Conservation (phyloP, 2,113 vertebrate genomes). For the Probosciger aterrimus region DNA sequence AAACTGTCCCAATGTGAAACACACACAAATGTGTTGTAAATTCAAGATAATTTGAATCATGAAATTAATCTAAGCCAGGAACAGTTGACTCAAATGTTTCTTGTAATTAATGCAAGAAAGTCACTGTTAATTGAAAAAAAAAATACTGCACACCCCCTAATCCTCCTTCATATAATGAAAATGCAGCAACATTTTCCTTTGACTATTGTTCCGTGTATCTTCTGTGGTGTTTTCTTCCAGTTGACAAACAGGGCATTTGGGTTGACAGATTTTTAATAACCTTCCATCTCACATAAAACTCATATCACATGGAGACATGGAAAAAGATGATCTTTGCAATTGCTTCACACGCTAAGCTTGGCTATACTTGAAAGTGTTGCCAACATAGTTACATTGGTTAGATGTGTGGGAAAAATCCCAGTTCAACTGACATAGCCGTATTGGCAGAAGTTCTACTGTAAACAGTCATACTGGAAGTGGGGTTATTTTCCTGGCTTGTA, state of each 20-base stretch:
- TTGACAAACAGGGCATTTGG: background rate
- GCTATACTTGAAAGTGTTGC: background rate
- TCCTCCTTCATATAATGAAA: background rate
- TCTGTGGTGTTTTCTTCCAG: slow-evolving; percentile 19
- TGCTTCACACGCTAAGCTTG: background rate
- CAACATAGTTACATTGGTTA: background rate
- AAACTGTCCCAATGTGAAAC: slow-evolving; percentile 37
- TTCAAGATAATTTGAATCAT: slow-evolving; percentile 54
- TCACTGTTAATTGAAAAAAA: background rate
- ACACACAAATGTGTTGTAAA: slow-evolving; percentile 48
- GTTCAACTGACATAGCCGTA: background rate
- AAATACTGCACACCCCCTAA: background rate
- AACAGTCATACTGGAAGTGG: background rate
- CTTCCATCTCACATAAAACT: background rate
- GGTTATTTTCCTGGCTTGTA: background rate
- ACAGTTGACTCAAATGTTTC: slow-evolving; percentile 52
- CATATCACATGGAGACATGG: background rate
- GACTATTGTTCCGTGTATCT: slow-evolving; percentile 26
- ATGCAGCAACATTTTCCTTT: background rate
- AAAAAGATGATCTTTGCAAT: slow-evolving; percentile 16
- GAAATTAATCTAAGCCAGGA: slow-evolving; percentile 39
- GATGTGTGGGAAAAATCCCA: background rate
- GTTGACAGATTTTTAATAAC: slow-evolving; percentile 14
- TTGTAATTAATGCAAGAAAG: slow-evolving; percentile 57
- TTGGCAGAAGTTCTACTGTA: background rate